Evolutionary conservation across 2,113 vertebrate genomes (phyloP).

Genomic region (Otolemur garnettii): DNA sequence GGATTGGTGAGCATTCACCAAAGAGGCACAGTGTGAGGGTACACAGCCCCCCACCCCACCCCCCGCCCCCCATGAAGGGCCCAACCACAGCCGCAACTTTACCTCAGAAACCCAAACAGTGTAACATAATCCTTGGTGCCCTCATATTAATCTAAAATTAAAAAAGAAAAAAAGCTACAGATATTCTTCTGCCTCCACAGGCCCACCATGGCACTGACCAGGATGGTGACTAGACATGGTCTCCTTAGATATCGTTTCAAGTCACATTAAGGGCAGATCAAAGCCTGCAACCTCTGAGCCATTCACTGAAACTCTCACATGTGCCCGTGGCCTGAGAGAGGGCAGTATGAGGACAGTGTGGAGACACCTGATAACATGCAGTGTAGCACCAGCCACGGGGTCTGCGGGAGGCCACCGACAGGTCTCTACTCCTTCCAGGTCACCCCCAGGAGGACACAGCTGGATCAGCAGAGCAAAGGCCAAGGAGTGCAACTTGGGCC

Average conservation of each 20-base stretch:
- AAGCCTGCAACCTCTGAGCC: neutral
- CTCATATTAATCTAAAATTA: no score
- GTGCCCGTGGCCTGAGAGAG: neutral
- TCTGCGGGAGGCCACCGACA: neutral
- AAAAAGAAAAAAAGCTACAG: neutral
- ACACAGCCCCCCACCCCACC: no score
- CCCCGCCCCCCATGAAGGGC: no score
- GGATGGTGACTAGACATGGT: neutral
- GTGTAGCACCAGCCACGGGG: neutral
- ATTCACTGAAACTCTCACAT: neutral
- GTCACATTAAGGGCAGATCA: neutral
- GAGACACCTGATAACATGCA: neutral
- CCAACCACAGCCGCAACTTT: no score
- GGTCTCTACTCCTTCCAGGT: neutral
- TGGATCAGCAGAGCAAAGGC: neutral
- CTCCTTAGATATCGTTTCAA: neutral
- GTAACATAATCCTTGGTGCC: no score
- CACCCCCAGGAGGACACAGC: neutral
- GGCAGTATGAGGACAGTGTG: neutral
- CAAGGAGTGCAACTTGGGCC: neutral
- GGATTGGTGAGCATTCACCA: no score
- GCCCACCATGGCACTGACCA: neutral
- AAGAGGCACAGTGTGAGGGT: no score
- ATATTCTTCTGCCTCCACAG: neutral
- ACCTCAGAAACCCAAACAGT: no score